Conservation (phyloP, 2,113 vertebrate genomes). For the Etia nguti region DNA sequence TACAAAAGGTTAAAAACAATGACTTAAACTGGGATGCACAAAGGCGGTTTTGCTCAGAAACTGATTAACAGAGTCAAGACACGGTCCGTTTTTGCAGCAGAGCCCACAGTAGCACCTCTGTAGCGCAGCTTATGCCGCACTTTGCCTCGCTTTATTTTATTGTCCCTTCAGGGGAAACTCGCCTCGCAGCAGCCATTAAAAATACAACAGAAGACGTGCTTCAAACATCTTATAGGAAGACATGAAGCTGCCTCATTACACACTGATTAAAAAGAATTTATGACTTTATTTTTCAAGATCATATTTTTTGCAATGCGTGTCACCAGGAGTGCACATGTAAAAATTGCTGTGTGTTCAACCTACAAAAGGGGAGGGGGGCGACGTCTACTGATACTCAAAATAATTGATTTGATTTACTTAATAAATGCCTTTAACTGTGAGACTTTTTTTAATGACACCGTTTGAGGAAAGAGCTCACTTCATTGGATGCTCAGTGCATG, state of each 20-base stretch:
- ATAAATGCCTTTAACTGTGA: neutral
- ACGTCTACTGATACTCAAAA: neutral
- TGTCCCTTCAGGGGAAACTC: conserved; percentile 44
- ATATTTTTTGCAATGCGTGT: neutral
- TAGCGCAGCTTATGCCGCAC: neutral
- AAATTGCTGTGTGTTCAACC: neutral
- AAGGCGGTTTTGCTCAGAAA: neutral
- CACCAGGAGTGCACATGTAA: neutral
- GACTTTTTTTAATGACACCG: neutral
- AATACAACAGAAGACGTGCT: conserved; percentile 55
- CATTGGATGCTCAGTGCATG: neutral
- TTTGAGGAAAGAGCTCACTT: neutral
- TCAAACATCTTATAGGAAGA: conserved; percentile 51
- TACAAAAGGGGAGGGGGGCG: neutral
- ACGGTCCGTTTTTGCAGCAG: neutral
- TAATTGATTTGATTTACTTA: neutral
- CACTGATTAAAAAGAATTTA: conserved; percentile 24
- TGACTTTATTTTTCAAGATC: neutral
- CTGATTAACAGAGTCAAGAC: neutral
- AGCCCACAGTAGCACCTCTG: neutral
- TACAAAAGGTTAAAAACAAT: neutral
- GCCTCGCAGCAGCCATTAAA: conserved; percentile 50
- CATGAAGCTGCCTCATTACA: conserved; percentile 25
- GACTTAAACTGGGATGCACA: neutral
- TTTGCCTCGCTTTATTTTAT: conserved; percentile 30